Evolutionary conservation across 2,797 vertebrate genomes (phyloP), one percentile per base, ranked within the genome.

Genomic region (Molossus alvarezi): DNA sequence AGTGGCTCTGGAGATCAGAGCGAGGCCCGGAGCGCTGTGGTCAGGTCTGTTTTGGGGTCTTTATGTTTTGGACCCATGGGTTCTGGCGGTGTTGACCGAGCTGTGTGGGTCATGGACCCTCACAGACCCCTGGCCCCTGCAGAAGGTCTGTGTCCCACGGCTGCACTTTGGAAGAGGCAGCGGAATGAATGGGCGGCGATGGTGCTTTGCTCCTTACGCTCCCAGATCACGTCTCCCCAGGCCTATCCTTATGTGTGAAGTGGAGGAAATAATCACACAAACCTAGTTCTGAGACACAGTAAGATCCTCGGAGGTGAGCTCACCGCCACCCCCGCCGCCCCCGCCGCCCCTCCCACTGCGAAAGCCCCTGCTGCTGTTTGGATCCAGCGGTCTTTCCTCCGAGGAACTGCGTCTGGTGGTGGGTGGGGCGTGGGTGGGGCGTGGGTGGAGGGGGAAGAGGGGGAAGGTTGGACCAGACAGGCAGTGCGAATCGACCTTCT

Each of bases 111-210:
- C 18, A 4, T 15, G 60, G 25, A 80, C 14, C 65, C 41, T 12
- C 14, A 0, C 6, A 12, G 58, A 58, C 11, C 1, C 25, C 1
- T 2, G 1, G 23, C 37, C 41, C 9, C 48, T 18, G n/a, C 53
- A 67, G 77, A 33, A 29, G 25, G 77, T 3, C 53, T 9, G 14
- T 55, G 12, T 51, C 33, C 77, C 0, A 0, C 3, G 25, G 64
- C 41, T 73, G 51, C 9, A 5, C 9, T 65, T 20, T 64, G 62
- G 14, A 20, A 64, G 12, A 62, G 33, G 20, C n/a, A 27, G 57
- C 23, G 9, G n/a, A 4, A 62, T 17, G 45, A 14, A 18, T 3
- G 15, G 29, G 12, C 64, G 7, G 23, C 41, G 29, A 48, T 2
- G 15, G 48, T 23, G 6, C 65, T 37, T 85, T 33, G 45, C 62